Base-by-base conservation (phyloP, 2,113 vertebrate species). In the Leucosticte australis region DNA sequence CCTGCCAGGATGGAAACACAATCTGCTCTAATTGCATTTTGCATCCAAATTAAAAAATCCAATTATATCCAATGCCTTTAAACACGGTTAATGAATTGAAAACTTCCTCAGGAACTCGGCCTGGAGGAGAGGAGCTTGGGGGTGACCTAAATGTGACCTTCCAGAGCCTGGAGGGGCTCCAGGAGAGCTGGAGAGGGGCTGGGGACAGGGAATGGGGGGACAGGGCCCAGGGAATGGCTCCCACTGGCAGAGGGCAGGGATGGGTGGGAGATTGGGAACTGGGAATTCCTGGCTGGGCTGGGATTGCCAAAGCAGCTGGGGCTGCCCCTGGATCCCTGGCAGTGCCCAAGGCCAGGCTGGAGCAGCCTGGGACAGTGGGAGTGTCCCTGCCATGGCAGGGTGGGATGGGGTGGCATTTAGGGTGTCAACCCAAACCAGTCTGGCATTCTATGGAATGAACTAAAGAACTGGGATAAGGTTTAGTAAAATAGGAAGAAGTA, bases 281-380 rank as follows among this genome's bases (percentile, higher is more conserved):
- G 31, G 70, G 70, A 55, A 70, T 28, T 52, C 15, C 50, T 28
- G 27, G 15, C 50, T 52, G 50, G 27, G 50, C 27, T 52, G 50
- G 50, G 9, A 52, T 52, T 52, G 2, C 27, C 50, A 44, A 31
- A 44, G 46, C 1, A 47, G 52, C 50, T 80, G 77, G 3, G 77
- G 77, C 44, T 59, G 53, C 55, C 65, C 53, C 67, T 70, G 80
- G 15, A 62, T 35, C 56, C 56, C 80, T 71, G 67, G 68, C 0
- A 63, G 9, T 63, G 57, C 0, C 57, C 81, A 2, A 16, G 27
- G 57, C 21, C 47, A 16, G 46, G 46, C 1, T 71, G 79, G 41
- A 41, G n/a, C 11, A 12, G 39, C 0, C 39, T 46, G 81, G 67
- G 47, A 8, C 0, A 0, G 10, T 13, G 56, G 80, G 1, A 71